phyloP scores from a whole-genome alignment of 2,113 vertebrate genomes.

The Oxyura jamaicensis region DNA sequence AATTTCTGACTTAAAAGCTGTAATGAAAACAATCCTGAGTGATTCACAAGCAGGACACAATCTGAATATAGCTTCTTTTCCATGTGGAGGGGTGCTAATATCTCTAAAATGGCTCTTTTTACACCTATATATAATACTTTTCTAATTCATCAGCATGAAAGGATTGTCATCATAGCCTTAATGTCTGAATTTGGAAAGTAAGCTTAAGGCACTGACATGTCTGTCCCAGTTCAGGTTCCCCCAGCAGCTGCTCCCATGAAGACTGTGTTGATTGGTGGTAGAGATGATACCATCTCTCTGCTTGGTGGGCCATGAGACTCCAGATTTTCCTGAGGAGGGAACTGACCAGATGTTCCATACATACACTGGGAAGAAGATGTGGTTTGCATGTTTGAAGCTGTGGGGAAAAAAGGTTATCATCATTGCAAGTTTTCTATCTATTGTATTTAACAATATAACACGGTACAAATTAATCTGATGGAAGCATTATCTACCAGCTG shows the following conservation, averaged over 20 bases:
- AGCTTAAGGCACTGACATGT: not conserved
- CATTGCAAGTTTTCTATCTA: not conserved
- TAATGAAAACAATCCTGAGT: not conserved
- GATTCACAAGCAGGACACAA: slow-evolving; percentile 24
- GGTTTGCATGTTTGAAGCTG: slow-evolving; percentile 81
- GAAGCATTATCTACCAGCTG: not conserved
- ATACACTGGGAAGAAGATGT: slow-evolving; percentile 90
- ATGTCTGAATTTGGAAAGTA: not conserved
- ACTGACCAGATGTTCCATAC: slow-evolving; percentile 84
- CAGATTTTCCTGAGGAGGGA: slow-evolving; percentile 84
- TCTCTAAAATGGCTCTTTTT: not conserved
- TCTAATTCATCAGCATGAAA: not conserved
- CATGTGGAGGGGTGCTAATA: not conserved
- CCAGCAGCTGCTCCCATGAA: slow-evolving; percentile 92
- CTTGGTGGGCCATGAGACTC: slow-evolving; percentile 76
- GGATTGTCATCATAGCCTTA: not conserved
- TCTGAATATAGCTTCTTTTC: not conserved
- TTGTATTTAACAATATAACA: not conserved
- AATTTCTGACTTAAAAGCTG: slow-evolving; percentile 27
- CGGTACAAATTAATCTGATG: not conserved
- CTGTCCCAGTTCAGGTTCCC: slow-evolving; percentile 76
- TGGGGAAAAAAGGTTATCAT: not conserved
- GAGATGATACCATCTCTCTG: slow-evolving; percentile 87
- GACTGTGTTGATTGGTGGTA: slow-evolving; percentile 97
- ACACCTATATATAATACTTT: slow-evolving; percentile 15